phyloP scores from a whole-genome alignment of 2,113 vertebrate genomes.

The Pelodiscus sinensis region DNA sequence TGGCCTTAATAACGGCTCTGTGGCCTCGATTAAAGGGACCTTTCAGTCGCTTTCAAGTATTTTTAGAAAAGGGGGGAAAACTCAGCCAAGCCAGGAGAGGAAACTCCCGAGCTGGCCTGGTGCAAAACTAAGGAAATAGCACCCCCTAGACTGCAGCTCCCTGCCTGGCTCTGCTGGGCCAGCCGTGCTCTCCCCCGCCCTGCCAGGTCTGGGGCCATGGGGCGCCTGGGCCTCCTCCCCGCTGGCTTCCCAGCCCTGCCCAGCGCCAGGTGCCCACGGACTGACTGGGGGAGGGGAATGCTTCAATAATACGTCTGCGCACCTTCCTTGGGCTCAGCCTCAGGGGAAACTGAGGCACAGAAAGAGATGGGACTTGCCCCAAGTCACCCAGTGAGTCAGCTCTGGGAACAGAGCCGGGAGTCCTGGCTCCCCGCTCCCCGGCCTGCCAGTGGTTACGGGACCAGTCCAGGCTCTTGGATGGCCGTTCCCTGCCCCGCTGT shows the following conservation, averaged over 20 bases:
- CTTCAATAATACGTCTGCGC: background rate
- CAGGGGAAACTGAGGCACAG: background rate
- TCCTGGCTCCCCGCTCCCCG: background rate
- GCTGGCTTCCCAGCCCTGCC: background rate
- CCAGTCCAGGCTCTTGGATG: background rate
- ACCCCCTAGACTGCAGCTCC: slow-evolving; percentile 79
- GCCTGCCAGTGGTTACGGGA: background rate
- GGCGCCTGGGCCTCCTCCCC: background rate
- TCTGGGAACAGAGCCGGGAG: background rate
- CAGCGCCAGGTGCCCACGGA: background rate
- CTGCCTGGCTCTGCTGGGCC: background rate
- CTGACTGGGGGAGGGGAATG: background rate
- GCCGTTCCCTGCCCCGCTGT: background rate
- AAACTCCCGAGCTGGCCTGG: slow-evolving; percentile 51
- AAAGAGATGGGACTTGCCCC: background rate
- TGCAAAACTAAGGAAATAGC: slow-evolving; percentile 83
- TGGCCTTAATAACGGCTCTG: slow-evolving; percentile 81
- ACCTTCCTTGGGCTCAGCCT: background rate
- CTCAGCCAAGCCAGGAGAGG: slow-evolving; percentile 70
- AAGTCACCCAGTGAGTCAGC: background rate
- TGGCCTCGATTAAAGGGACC: slow-evolving; percentile 81
- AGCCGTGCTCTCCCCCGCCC: background rate
- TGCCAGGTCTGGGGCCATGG: background rate
- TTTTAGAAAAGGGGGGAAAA: slow-evolving; percentile 82
- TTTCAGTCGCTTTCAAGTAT: slow-evolving; percentile 87